Conservation (phyloP, 2,888 invertebrate species). For the Xestia ashworthii region DNA sequence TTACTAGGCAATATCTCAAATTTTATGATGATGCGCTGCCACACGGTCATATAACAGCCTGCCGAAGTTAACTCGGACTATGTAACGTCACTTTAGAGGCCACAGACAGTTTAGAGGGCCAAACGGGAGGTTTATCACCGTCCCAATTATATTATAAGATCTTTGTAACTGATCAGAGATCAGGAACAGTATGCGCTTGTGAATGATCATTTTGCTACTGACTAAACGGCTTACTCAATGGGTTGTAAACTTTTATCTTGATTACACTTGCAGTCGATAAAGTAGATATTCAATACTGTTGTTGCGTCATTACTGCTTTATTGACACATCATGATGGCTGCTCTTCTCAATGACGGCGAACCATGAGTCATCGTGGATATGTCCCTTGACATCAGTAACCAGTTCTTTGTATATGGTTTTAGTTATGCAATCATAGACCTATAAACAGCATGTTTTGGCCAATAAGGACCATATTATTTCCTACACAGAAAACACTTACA, state of each 20-base stretch:
- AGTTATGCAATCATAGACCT: background rate
- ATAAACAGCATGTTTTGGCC: background rate
- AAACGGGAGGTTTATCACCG: slow-evolving; percentile 50
- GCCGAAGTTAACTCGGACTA: too few species aligned
- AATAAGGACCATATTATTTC: background rate
- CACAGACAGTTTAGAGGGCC: slow-evolving; percentile 31
- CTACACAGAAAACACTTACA: background rate
- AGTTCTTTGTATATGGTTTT: background rate
- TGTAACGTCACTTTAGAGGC: too few species aligned
- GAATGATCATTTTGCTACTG: slow-evolving; percentile 14
- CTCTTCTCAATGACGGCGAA: slow-evolving; percentile 8
- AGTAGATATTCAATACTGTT: slow-evolving; percentile 39
- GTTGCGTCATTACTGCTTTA: slow-evolving; percentile 31
- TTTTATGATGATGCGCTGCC: background rate
- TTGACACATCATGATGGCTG: slow-evolving; percentile 14
- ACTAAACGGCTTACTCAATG: slow-evolving; percentile 27
- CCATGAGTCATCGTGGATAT: background rate
- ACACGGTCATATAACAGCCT: background rate
- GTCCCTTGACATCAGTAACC: background rate
- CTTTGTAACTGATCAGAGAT: slow-evolving; percentile 26
- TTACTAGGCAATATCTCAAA: background rate
- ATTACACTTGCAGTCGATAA: slow-evolving; percentile 38
- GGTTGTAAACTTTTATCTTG: slow-evolving; percentile 35
- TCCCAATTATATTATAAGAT: slow-evolving; percentile 39
- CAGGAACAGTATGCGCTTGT: slow-evolving; percentile 27